Evolutionary conservation across 2,888 invertebrate genomes (phyloP).

Genomic region (Oscheius sp.): DNA sequence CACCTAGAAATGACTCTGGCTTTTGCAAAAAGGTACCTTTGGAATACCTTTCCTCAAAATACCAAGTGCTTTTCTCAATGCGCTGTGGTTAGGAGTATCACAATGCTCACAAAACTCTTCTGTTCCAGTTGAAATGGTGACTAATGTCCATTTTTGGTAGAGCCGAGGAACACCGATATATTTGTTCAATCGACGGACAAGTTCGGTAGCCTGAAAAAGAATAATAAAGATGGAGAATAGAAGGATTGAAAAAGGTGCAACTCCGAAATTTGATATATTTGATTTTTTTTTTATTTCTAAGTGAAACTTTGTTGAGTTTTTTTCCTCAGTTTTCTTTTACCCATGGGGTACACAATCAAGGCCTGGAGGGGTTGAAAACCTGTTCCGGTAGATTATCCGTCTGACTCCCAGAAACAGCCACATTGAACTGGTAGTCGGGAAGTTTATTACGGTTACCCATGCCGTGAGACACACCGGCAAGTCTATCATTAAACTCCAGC

Average conservation of each 20-base stretch:
- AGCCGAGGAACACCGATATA: constrained; percentile 39
- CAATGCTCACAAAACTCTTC: constrained; percentile 64
- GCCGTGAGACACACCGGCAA: constrained; percentile 66
- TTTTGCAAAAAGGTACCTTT: constrained; percentile 26
- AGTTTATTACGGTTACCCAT: constrained; percentile 60
- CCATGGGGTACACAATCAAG: too few relatives aligned
- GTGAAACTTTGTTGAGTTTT: too few relatives aligned
- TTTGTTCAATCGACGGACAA: constrained; percentile 51
- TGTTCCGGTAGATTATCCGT: constrained; percentile 61
- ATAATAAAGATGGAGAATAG: neutral
- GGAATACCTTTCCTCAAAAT: constrained; percentile 54
- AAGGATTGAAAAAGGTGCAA: neutral
- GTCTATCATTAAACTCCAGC: constrained; percentile 57
- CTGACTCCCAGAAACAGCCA: constrained; percentile 60
- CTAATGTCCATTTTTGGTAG: constrained; percentile 55
- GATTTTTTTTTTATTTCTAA: neutral
- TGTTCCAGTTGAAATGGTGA: constrained; percentile 64
- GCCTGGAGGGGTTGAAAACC: too few relatives aligned
- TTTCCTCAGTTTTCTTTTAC: too few relatives aligned
- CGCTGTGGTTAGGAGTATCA: constrained; percentile 53
- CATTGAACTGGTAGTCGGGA: constrained; percentile 65
- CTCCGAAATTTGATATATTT: too few relatives aligned
- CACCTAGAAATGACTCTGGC: constrained; percentile 14
- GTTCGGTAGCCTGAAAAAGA: constrained; percentile 45
- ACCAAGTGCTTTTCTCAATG: constrained; percentile 55